Percentiles rank a stretch among this genome's conserved stretches.
Conservation (phyloP, 2,797 vertebrate species). For the Neoniphon sammara region DNA sequence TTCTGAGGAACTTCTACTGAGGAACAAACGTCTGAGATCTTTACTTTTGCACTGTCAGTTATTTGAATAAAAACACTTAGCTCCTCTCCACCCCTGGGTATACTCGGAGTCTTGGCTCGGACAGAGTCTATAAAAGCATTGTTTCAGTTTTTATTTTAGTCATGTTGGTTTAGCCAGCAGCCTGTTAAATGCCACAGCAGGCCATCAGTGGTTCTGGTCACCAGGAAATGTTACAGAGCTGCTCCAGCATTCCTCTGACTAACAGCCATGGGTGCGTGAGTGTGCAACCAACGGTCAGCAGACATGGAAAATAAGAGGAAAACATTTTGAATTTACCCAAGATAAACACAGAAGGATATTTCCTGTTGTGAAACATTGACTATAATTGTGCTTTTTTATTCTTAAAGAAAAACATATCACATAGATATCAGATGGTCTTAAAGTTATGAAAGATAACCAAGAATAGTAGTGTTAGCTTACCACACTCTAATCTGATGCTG, state of each 20-base stretch:
- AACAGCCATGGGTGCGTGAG: conserved; percentile 31
- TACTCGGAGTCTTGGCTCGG: conserved; percentile 4
- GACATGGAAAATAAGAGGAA: conserved; percentile 31
- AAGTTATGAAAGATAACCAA: conserved; percentile 17
- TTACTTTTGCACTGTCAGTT: background rate
- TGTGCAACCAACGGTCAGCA: conserved; percentile 24
- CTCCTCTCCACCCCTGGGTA: background rate
- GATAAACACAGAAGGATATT: conserved; percentile 37
- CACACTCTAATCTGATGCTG: conserved; percentile 13
- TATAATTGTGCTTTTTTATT: conserved; percentile 13
- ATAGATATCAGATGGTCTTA: conserved; percentile 28
- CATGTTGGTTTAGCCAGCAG: conserved; percentile 28
- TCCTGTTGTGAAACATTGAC: conserved; percentile 29
- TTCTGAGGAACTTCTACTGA: background rate
- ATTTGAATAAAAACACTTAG: background rate
- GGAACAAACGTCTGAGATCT: background rate
- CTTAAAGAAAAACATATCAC: conserved; percentile 21
- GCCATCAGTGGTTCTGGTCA: conserved; percentile 42
- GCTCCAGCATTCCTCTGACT: conserved; percentile 57
- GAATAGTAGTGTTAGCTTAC: conserved; percentile 27
- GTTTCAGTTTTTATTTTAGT: conserved; percentile 21
- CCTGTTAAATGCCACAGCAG: conserved; percentile 51
- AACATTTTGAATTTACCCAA: conserved; percentile 36
- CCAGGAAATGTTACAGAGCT: conserved; percentile 46
- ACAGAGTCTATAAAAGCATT: conserved; percentile 12